Evolutionary conservation across 2,113 vertebrate genomes (phyloP).

Genomic region (Mustelus asterias): DNA sequence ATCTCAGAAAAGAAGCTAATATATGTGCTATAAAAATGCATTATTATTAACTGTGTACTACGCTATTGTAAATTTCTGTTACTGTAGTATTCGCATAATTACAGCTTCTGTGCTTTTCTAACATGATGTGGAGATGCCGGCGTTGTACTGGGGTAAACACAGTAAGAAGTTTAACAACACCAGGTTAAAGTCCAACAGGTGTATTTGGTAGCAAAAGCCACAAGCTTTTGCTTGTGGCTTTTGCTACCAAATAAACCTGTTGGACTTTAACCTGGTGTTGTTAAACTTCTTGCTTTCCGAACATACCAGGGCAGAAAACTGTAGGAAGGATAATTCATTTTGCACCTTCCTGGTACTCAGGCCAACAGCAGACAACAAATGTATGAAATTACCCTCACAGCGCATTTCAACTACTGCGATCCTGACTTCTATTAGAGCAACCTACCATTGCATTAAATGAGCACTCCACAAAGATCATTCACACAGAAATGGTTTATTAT

Average conservation of each 20-base stretch:
- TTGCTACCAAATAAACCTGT: no score
- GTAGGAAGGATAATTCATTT: neutral
- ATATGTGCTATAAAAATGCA: neutral
- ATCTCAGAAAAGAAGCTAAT: neutral
- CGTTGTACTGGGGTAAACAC: no score
- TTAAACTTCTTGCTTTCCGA: neutral
- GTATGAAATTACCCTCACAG: neutral
- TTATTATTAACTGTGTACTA: neutral
- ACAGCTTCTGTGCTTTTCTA: neutral
- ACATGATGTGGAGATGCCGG: no score
- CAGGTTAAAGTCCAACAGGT: no score
- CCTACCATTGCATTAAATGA: neutral
- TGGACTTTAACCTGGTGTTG: no score
- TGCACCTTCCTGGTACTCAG: neutral
- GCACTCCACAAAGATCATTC: neutral
- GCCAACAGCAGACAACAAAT: neutral
- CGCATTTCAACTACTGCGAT: neutral
- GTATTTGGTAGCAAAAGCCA: no score
- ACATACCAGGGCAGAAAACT: neutral
- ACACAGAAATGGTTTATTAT: neutral
- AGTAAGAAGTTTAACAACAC: no score
- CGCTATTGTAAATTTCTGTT: neutral
- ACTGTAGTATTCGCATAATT: neutral
- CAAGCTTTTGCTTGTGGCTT: no score
- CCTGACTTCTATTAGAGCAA: neutral